Evolutionary conservation across 1,140 invertebrate genomes (phyloP).

Genomic region (Drosophila santomea): DNA sequence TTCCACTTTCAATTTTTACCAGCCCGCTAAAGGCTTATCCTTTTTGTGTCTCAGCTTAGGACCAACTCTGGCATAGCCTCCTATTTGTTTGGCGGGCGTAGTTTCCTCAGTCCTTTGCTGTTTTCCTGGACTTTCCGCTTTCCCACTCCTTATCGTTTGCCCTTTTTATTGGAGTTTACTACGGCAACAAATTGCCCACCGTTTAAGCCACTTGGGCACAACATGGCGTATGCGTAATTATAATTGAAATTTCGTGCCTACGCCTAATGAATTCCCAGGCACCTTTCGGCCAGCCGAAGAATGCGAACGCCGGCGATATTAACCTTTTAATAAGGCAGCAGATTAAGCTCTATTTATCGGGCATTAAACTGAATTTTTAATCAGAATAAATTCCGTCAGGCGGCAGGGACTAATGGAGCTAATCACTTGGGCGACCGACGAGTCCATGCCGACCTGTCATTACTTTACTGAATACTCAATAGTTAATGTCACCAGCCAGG

Average conservation of each 20-base stretch:
- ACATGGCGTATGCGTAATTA: slow-evolving; percentile 73
- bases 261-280: slow-evolving; percentile 63
- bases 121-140: slow-evolving; percentile 6
- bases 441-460: slow-evolving; percentile 8
- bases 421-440: slow-evolving; percentile 12
- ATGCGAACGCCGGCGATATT: slow-evolving; percentile 41
- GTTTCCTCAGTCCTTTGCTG: slow-evolving; percentile 30
- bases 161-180: slow-evolving; percentile 32
- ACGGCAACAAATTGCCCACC: slow-evolving; percentile 68
- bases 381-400: slow-evolving; percentile 37
- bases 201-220: slow-evolving; percentile 54
- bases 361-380: slow-evolving; percentile 46
- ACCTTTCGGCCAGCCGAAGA: slow-evolving; percentile 21
- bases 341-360: slow-evolving; percentile 52
- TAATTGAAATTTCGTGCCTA: slow-evolving; percentile 70
- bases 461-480: slow-evolving; percentile 2
- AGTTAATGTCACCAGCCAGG: background rate
- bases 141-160: background rate
- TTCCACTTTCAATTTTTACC: slow-evolving; percentile 4
- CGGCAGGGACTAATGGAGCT: slow-evolving; percentile 15
- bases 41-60: slow-evolving; percentile 22
- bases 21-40: slow-evolving; percentile 26
- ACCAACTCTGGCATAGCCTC: slow-evolving; percentile 25
- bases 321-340: slow-evolving; percentile 59
- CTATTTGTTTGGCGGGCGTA: slow-evolving; percentile 39